Base-by-base conservation (phyloP, 2,888 invertebrate species). In the Hyppa rectilinea region DNA sequence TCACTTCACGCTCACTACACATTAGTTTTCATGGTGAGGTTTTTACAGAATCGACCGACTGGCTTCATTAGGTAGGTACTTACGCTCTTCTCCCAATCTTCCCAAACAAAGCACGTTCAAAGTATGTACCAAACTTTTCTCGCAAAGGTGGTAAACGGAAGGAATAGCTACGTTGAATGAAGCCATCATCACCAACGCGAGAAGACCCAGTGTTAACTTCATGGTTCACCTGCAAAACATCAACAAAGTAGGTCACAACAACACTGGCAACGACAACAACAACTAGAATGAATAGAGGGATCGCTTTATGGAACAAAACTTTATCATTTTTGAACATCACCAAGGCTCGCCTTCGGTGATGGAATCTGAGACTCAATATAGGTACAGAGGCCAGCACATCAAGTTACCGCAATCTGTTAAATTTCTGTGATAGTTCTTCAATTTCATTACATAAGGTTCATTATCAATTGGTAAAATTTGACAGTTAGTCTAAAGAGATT, bases 71-170 rank as follows among this genome's bases (percentile, higher is more conserved):
- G 34, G 23, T 2, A 17, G 34, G 23, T 55, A 55, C 36, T 55
- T 34, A 55, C 55, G 5, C 4, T 36, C 9, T 34, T 17, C 55
- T 4, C 7, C 12, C 2, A 2, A 0, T 34, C 0, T 7, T 23
- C 4, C 9, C 17, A 0, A 2, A 55, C 55, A 55, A 34, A 34
- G 4, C 1, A 0, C 0, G 14, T 0, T 4, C 2, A 36, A 2
- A 23, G 5, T 2, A 0, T 2, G 0, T 17, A 2, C 0, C 17
- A 23, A 1, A 0, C 0, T 0, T 23, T 9, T 23, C 14, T 17
- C 36, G 9, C 55, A 53, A 20, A 20, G 2, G 4, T 1, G 2
- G 20, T 10, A 12, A n/a, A 0, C 0, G 12, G 1, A 31, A 53
- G 23, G 23, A 36, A 23, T 4, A 4, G n/a, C 55, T 9, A 36